Conservation (phyloP, 2,888 invertebrate genomes). For the Drosophila cognata region DNA sequence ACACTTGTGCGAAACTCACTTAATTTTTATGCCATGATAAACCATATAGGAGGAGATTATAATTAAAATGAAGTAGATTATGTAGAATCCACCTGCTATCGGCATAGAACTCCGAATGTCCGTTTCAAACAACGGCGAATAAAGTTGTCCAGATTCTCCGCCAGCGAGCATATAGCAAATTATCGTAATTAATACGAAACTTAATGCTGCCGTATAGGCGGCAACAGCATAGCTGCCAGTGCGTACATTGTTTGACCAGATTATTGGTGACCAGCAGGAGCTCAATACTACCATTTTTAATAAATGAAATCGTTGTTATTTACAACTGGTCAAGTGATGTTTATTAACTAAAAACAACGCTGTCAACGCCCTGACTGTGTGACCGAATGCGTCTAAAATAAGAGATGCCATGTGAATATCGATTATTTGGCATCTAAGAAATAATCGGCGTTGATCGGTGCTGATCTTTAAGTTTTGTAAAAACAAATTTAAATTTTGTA, state of each 20-base stretch:
- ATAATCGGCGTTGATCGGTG: background rate
- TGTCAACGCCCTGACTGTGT: constrained; percentile 56
- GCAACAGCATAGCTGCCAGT: constrained; percentile 92
- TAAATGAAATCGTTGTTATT: constrained; percentile 15
- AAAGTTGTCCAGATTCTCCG: constrained; percentile 95
- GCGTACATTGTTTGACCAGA: constrained; percentile 92
- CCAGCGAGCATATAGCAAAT: constrained; percentile 92
- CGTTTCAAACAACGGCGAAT: constrained; percentile 95
- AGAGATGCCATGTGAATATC: constrained; percentile 15
- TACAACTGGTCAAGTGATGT: constrained; percentile 19
- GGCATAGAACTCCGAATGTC: constrained; percentile 91
- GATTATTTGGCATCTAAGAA: background rate
- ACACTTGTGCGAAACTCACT: constrained; percentile 54
- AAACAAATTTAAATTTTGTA: background rate
- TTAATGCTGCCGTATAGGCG: constrained; percentile 91
- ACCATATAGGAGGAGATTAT: constrained; percentile 86
- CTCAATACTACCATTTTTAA: constrained; percentile 88
- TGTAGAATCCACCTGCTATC: constrained; percentile 87
- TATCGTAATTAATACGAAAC: constrained; percentile 90
- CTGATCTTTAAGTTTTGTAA: background rate
- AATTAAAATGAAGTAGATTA: constrained; percentile 82
- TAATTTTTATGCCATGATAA: constrained; percentile 82
- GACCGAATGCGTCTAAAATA: constrained; percentile 20
- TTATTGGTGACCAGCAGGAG: constrained; percentile 95
- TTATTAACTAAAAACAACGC: constrained; percentile 25